phyloP scores from a whole-genome alignment of 2,797 vertebrate genomes.

The Rhyacichthys aspro region DNA sequence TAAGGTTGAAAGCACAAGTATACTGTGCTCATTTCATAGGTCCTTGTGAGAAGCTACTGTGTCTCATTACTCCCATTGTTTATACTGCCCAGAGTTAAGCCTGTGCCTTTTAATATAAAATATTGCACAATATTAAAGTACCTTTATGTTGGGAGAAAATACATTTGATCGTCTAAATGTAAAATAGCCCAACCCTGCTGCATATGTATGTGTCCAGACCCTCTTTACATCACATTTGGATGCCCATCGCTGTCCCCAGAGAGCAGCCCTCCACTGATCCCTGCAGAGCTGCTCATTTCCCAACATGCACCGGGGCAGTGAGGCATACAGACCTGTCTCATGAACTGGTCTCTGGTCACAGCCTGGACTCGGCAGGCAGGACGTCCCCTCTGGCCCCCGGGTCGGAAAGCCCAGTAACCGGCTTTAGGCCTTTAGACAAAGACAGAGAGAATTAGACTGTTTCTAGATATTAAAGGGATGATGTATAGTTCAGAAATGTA shows the following conservation, averaged over 20 bases:
- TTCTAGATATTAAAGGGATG: too few species aligned
- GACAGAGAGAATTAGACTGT: not conserved
- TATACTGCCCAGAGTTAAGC: too few species aligned
- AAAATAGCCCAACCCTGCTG: not conserved
- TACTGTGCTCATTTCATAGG: too few species aligned
- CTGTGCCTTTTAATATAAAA: too few species aligned
- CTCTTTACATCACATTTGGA: not conserved
- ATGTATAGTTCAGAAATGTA: too few species aligned
- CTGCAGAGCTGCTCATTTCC: slow-evolving; percentile 14
- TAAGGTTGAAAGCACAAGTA: too few species aligned
- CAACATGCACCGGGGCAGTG: slow-evolving; percentile 6
- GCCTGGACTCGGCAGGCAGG: slow-evolving; percentile 85
- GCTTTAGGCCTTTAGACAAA: slow-evolving; percentile 77
- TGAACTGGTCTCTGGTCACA: slow-evolving; percentile 83
- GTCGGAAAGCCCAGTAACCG: slow-evolving; percentile 85
- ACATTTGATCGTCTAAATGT: not conserved
- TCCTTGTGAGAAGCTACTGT: too few species aligned
- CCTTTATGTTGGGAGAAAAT: too few species aligned
- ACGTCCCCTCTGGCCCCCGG: slow-evolving; percentile 85
- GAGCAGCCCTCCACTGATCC: slow-evolving; percentile 23
- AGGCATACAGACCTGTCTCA: slow-evolving; percentile 83
- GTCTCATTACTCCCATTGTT: too few species aligned
- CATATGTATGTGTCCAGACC: not conserved
- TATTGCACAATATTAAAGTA: too few species aligned
- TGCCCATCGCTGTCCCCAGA: slow-evolving; percentile 5